Conservation (phyloP, 2,797 vertebrate genomes). For the Zenarchopterus dispar region DNA sequence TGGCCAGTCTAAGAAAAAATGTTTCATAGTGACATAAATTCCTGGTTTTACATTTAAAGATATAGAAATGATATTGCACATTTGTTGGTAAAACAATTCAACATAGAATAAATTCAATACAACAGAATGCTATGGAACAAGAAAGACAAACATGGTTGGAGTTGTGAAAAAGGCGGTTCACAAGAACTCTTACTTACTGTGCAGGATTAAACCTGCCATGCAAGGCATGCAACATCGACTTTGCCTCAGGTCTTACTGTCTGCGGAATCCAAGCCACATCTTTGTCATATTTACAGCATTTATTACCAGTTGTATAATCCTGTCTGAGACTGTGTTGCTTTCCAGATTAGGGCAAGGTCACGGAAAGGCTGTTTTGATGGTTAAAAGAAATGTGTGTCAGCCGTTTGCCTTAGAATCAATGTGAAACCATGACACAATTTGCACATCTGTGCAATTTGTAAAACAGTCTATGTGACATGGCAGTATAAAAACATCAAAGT, state of each 20-base stretch:
- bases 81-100: too few relatives aligned
- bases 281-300: neutral
- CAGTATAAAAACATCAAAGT: too few relatives aligned
- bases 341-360: neutral
- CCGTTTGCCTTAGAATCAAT: too few relatives aligned
- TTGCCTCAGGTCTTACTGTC: slow-evolving; percentile 1
- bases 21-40: neutral
- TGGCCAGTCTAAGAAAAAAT: neutral
- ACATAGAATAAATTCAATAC: too few relatives aligned
- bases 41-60: too few relatives aligned
- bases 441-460: too few relatives aligned
- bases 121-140: neutral
- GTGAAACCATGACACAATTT: too few relatives aligned
- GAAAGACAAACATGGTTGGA: too few relatives aligned
- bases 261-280: neutral
- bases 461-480: too few relatives aligned
- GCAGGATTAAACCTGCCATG: neutral
- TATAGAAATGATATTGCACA: too few relatives aligned
- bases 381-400: neutral
- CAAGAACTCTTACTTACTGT: too few relatives aligned
- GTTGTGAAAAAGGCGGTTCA: neutral
- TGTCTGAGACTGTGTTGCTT: neutral
- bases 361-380: neutral
- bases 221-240: slow-evolving; percentile 15
- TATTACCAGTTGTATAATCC: neutral